Base-by-base conservation (phyloP, 2,888 invertebrate genomes). In the Pegoplata infirma region DNA sequence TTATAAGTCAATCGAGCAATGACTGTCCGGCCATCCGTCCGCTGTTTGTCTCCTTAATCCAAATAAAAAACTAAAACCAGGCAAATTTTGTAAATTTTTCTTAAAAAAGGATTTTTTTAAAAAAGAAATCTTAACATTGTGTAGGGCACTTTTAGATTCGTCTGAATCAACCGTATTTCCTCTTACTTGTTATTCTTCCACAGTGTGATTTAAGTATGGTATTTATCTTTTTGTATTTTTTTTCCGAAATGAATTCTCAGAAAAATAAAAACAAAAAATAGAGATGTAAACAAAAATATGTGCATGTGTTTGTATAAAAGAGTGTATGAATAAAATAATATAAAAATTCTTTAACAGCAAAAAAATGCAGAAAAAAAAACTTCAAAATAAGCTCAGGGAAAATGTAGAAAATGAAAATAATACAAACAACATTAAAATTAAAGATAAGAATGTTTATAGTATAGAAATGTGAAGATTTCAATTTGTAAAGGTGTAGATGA, bases 401-500 rank as follows among this genome's bases (percentile, higher is more conserved):
- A 56, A 72, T 61, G 21, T 28, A 28, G 12, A 49, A 36, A 17
- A 40, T 17, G 12, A 63, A 56, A 56, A 23, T 28, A 25, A n/a
- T 49, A 44, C 36, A 64, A 56, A 73, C 56, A 73, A 51, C 49
- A 66, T 73, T 73, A 64, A 73, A 73, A 64, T 66, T 58, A 51
- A 56, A 73, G 72, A 64, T 64, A 64, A 64, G 56, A 49, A 73
- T 64, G 28, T 28, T 4, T 28, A 28, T 28, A 28, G 1, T 2
- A 12, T n/a, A n/a, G 2, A 10, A 32, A 32, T 32, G 44, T 58
- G 25, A 66, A 47, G 7, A 72, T 40, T 32, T 32, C 14, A 53
- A 53, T 47, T 2, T 32, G 10, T 21, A 23, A 16, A 40, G 25
- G 59, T 61, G 28, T 25, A n/a, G n/a, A n/a, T n/a, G n/a, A n/a